A percentile compares a stretch with the other conserved stretches of the same genome.
Conservation (phyloP, 2,888 invertebrate genomes). For the Caenorhabditis sulstoni region DNA sequence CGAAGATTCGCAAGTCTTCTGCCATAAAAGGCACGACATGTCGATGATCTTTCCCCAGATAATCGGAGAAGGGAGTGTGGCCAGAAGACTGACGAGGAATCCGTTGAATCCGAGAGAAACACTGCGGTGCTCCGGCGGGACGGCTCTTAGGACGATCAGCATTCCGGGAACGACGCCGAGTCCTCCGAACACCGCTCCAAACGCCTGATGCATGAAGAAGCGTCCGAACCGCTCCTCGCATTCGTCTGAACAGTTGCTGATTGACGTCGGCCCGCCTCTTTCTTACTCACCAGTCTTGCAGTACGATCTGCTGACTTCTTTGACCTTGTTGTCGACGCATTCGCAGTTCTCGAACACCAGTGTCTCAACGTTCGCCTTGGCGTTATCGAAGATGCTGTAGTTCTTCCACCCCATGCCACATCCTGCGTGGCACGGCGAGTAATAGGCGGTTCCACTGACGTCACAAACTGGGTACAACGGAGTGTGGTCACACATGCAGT, state of each 20-base stretch:
- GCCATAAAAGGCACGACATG: constrained; percentile 81
- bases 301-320: constrained; percentile 74
- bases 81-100: constrained; percentile 79
- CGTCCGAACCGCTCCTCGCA: constrained; percentile 68
- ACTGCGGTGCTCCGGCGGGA: constrained; percentile 78
- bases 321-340: constrained; percentile 66
- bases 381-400: constrained; percentile 63
- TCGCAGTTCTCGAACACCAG: constrained; percentile 68
- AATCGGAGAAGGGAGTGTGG: constrained; percentile 81
- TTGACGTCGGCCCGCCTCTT: neutral
- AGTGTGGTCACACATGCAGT: constrained; percentile 80
- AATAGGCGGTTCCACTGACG: constrained; percentile 77
- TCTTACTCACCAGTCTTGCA: constrained; percentile 67
- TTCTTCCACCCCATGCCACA: constrained; percentile 71
- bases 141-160: constrained; percentile 79
- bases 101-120: constrained; percentile 80
- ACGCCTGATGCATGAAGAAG: constrained; percentile 75
- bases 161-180: constrained; percentile 79
- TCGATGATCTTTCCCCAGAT: constrained; percentile 81
- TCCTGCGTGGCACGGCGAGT: constrained; percentile 81
- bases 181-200: constrained; percentile 79
- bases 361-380: constrained; percentile 15
- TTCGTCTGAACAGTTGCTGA: constrained; percentile 49
- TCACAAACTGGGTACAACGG: constrained; percentile 81
- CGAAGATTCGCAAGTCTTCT: constrained; percentile 78